Conservation (phyloP, 2,888 invertebrate genomes). For the Ypsolopha sequella region DNA sequence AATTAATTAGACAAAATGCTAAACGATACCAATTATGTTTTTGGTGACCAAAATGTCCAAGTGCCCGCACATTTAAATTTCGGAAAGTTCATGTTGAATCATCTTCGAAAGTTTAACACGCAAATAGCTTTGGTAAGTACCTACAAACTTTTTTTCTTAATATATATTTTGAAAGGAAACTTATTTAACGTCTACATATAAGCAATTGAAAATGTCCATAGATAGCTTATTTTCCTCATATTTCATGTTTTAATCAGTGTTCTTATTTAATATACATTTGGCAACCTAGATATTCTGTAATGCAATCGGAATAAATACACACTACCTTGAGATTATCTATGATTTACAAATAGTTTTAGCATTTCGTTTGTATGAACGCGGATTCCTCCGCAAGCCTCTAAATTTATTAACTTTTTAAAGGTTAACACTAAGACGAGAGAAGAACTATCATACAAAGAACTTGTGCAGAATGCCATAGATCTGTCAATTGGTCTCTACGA, state of each 20-base stretch:
- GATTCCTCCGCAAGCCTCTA: too few relatives aligned
- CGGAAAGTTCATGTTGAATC: conserved; percentile 40
- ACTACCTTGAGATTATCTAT: too few relatives aligned
- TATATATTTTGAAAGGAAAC: background rate
- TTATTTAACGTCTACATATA: too few relatives aligned
- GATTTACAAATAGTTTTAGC: too few relatives aligned
- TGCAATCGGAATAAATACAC: too few relatives aligned
- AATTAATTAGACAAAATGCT: conserved; percentile 19
- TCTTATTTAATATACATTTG: too few relatives aligned
- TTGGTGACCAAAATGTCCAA: conserved; percentile 30
- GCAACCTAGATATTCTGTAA: too few relatives aligned
- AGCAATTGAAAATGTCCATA: too few relatives aligned
- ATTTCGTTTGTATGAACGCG: too few relatives aligned
- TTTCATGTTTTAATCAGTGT: too few relatives aligned
- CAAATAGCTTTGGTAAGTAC: conserved; percentile 41
- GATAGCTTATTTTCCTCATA: too few relatives aligned
- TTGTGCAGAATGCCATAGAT: conserved; percentile 63
- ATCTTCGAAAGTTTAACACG: conserved; percentile 20
- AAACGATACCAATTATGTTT: conserved; percentile 23
- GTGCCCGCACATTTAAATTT: conserved; percentile 48
- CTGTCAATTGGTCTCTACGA: conserved; percentile 60
- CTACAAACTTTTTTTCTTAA: conserved; percentile 3
- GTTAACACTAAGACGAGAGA: conserved; percentile 47
- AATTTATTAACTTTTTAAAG: background rate
- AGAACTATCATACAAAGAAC: conserved; percentile 55